Conservation (phyloP, 2,113 vertebrate genomes). For the Oryzias woworae region DNA sequence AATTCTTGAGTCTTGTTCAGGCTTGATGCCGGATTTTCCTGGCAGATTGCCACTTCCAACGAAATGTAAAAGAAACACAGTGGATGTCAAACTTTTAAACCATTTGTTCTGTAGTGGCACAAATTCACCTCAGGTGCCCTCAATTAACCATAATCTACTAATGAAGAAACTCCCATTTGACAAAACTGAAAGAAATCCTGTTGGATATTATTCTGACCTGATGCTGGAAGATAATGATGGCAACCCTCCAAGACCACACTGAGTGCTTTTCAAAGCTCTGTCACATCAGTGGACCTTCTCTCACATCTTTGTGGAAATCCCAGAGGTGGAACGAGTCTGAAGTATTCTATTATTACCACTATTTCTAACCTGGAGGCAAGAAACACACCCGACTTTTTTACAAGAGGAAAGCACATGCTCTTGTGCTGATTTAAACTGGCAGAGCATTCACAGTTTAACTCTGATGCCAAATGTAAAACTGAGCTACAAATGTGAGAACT, state of each 20-base stretch:
- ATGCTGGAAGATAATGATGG: slow-evolving; percentile 25
- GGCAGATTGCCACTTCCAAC: too few species aligned
- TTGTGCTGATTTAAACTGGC: slow-evolving; percentile 56
- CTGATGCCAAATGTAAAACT: slow-evolving; percentile 29
- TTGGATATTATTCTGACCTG: not conserved
- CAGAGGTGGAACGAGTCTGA: slow-evolving; percentile 52
- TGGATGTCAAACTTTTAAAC: too few species aligned
- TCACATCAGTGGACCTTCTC: slow-evolving; percentile 56
- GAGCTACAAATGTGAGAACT: too few species aligned
- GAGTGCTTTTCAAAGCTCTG: slow-evolving; percentile 57
- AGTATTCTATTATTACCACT: slow-evolving; percentile 57
- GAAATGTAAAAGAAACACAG: too few species aligned
- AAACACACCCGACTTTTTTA: slow-evolving; percentile 59
- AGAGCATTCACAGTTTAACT: slow-evolving; percentile 30
- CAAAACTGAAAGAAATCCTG: slow-evolving; percentile 5
- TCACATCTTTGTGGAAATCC: slow-evolving; percentile 68
- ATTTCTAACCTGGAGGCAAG: slow-evolving; percentile 50
- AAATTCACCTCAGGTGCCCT: too few species aligned
- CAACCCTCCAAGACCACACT: slow-evolving; percentile 56
- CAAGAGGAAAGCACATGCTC: slow-evolving; percentile 64
- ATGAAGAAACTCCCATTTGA: slow-evolving; percentile 8
- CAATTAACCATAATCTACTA: not conserved
- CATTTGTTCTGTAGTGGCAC: too few species aligned
- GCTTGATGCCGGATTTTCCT: too few species aligned
- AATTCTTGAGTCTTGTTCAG: too few species aligned